Conservation (phyloP, 2,888 invertebrate species). For the Uloborus plumipes region DNA sequence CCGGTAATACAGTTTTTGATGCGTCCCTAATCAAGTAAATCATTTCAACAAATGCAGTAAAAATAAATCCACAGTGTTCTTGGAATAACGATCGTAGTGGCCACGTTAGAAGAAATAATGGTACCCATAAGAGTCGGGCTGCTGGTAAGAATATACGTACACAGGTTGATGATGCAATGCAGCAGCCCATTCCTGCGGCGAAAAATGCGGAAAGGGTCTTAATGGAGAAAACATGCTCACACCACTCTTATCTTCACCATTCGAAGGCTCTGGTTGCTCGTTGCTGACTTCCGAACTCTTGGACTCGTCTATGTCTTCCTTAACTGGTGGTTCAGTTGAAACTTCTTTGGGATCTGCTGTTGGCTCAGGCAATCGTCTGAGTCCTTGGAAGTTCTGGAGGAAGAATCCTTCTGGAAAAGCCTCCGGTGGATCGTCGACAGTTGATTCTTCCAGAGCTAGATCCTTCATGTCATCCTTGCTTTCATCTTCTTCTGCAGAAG, state of each 20-base stretch:
- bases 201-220: constrained; percentile 36
- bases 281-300: neutral
- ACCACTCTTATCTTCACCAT: neutral
- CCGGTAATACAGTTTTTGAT: no score
- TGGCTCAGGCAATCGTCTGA: constrained; percentile 57
- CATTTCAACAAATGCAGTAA: constrained; percentile 34
- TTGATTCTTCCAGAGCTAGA: constrained; percentile 22
- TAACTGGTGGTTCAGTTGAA: neutral
- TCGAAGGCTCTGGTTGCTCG: neutral
- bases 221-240: constrained; percentile 29
- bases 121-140: constrained; percentile 61
- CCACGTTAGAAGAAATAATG: constrained; percentile 52
- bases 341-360: constrained; percentile 24
- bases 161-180: constrained; percentile 57
- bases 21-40: no score
- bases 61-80: constrained; percentile 40
- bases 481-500: neutral
- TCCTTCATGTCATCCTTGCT: constrained; percentile 28
- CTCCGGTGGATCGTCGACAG: constrained; percentile 48
- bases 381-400: constrained; percentile 24
- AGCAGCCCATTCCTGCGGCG: constrained; percentile 35
- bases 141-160: constrained; percentile 59
- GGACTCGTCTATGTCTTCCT: constrained; percentile 3
- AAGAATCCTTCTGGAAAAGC: constrained; percentile 53
- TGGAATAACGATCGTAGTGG: constrained; percentile 5